Percentiles rank a stretch among this genome's conserved stretches.
phyloP scores from a whole-genome alignment of 1,140 invertebrate genomes.

The Lysiphlebus fabarum region DNA sequence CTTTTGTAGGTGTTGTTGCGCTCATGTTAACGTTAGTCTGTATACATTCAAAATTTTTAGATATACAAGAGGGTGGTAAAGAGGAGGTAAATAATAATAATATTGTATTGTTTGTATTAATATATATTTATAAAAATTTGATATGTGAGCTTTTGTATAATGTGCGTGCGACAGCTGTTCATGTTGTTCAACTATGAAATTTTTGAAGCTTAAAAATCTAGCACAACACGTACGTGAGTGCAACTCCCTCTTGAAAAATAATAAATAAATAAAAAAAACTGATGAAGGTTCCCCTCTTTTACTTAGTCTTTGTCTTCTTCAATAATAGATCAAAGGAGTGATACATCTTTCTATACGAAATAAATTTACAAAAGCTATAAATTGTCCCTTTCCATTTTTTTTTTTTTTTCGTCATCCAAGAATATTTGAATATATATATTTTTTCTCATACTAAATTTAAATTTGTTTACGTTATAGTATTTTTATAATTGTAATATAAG shows the following conservation, averaged over 20 bases:
- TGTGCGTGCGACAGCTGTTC: constrained; percentile 26
- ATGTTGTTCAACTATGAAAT: constrained; percentile 22
- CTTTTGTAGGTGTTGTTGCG: constrained; percentile 1
- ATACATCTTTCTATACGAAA: constrained; percentile 12
- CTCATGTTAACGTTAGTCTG: constrained; percentile 21
- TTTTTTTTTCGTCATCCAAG: no score
- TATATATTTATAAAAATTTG: no score
- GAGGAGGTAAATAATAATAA: constrained; percentile 10
- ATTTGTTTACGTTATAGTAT: not conserved
- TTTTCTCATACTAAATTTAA: not conserved
- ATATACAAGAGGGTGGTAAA: not conserved
- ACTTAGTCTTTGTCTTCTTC: constrained; percentile 11
- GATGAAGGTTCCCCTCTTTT: not conserved
- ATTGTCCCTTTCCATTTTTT: no score
- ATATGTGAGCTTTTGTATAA: not conserved
- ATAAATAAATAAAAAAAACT: not conserved
- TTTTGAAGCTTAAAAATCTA: constrained; percentile 12
- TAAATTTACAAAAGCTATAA: constrained; percentile 1
- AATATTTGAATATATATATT: not conserved
- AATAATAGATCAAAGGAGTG: constrained; percentile 15
- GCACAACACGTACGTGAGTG: constrained; percentile 9
- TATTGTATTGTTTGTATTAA: no score
- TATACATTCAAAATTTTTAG: constrained; percentile 1
- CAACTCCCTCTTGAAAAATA: not conserved
- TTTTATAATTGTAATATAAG: no score